Conservation (phyloP, 2,797 vertebrate species). For the Rallus crepitans region DNA sequence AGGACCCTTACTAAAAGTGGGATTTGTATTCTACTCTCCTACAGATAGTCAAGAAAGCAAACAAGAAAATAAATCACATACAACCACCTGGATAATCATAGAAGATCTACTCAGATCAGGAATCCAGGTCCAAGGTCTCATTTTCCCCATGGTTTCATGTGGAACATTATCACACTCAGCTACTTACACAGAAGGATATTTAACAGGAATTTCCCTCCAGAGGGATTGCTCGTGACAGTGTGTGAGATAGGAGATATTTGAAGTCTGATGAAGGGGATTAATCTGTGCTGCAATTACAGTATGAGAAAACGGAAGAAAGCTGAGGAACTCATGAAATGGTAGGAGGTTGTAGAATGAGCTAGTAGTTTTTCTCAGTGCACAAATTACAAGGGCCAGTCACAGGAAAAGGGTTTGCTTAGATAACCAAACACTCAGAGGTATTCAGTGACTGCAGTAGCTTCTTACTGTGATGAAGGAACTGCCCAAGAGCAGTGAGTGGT, state of each 20-base stretch:
- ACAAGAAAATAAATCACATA: conserved; percentile 12
- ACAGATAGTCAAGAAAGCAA: not conserved
- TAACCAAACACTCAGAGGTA: conserved; percentile 22
- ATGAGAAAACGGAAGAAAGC: not conserved
- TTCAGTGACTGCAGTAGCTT: not conserved
- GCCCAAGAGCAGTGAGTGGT: not conserved
- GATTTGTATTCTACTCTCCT: not conserved
- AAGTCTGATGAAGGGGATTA: conserved; percentile 5
- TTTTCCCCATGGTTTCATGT: not conserved
- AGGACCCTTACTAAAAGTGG: not conserved
- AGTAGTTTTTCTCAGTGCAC: not conserved
- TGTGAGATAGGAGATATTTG: not conserved
- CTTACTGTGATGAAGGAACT: not conserved
- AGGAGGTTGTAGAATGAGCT: not conserved
- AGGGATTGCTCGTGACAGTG: not conserved
- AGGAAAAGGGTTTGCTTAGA: conserved; percentile 17
- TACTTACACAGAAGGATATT: conserved; percentile 30
- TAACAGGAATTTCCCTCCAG: conserved; percentile 34
- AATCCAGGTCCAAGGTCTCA: not conserved
- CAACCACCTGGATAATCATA: not conserved
- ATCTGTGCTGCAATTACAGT: not conserved
- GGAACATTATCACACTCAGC: conserved; percentile 7
- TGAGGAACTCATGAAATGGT: not conserved
- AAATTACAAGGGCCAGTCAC: not conserved
- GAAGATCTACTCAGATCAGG: not conserved